phyloP scores from a whole-genome alignment of 1,140 invertebrate species.

The Lepidurus arcticus region DNA sequence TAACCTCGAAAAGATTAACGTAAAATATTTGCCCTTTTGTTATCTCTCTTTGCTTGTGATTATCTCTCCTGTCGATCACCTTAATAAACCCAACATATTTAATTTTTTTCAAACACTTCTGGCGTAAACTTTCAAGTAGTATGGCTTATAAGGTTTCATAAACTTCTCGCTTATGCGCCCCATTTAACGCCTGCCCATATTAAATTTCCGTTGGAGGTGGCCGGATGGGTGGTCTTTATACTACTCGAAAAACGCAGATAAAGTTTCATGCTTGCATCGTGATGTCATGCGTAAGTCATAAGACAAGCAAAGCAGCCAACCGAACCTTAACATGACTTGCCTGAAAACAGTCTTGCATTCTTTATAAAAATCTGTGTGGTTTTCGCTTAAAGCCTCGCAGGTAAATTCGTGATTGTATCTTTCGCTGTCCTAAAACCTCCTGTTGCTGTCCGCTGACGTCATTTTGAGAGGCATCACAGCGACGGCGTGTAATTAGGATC shows the following conservation, averaged over 20 bases:
- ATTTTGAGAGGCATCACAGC: neutral
- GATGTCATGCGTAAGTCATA: neutral
- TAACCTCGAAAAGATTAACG: neutral
- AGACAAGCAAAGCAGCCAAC: neutral
- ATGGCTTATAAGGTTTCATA: neutral
- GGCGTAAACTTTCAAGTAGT: neutral
- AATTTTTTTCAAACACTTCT: neutral
- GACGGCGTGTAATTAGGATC: too few relatives aligned
- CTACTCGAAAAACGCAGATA: neutral
- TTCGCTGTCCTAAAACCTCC: neutral
- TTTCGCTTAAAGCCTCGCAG: neutral
- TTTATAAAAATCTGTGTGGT: neutral
- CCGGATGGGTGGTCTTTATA: conserved; percentile 17
- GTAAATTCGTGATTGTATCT: neutral
- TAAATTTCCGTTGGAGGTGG: neutral
- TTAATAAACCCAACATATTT: neutral
- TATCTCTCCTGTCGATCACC: neutral
- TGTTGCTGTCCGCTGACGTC: neutral
- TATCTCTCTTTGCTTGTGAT: neutral
- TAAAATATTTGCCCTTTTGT: neutral
- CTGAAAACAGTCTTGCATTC: neutral
- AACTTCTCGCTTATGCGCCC: neutral
- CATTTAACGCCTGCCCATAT: neutral
- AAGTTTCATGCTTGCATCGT: neutral
- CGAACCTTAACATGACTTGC: neutral